These are phyloP conservation scores for Macrobrachium nipponense DNA, from an alignment of 1,140 invertebrate species.

Conservation along the genomic window DNA sequence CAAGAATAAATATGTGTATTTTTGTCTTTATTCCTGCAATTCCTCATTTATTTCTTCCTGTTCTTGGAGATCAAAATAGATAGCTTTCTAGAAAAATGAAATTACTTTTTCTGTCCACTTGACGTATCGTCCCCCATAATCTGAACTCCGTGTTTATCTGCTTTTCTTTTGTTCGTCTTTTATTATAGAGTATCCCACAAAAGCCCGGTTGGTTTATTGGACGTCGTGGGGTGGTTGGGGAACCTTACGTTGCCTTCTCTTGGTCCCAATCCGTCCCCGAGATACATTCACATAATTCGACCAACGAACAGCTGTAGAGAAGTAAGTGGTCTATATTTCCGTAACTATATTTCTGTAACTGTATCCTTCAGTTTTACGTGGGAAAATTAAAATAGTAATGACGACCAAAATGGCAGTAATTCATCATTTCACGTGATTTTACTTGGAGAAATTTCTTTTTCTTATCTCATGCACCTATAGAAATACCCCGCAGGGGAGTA, in stretches of 20 bases:
- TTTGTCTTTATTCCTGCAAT: no score
- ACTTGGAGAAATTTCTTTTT: no score
- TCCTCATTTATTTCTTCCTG: no score
- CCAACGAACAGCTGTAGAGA: slow-evolving; percentile 52
- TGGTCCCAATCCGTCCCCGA: slow-evolving; percentile 40
- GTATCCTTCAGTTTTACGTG: no score
- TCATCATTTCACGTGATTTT: no score
- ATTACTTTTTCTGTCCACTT: slow-evolving; percentile 1
- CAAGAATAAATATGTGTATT: no score
- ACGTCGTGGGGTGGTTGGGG: slow-evolving; percentile 35
- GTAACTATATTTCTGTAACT: background rate
- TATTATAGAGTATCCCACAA: slow-evolving; percentile 30
- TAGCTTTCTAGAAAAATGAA: background rate
- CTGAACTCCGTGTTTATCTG: background rate
- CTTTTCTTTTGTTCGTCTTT: background rate
- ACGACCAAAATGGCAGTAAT: background rate
- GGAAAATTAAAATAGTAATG: no score
- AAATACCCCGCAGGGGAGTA: no score
- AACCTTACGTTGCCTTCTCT: slow-evolving; percentile 47
- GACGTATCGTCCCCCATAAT: background rate
- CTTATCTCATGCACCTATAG: no score
- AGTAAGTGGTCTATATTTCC: background rate
- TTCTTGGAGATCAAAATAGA: no score
- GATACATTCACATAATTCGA: slow-evolving; percentile 39
- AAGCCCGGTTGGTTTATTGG: background rate